Evolutionary conservation across 2,797 vertebrate species (phyloP).

Genomic region (Apogon talboti): DNA sequence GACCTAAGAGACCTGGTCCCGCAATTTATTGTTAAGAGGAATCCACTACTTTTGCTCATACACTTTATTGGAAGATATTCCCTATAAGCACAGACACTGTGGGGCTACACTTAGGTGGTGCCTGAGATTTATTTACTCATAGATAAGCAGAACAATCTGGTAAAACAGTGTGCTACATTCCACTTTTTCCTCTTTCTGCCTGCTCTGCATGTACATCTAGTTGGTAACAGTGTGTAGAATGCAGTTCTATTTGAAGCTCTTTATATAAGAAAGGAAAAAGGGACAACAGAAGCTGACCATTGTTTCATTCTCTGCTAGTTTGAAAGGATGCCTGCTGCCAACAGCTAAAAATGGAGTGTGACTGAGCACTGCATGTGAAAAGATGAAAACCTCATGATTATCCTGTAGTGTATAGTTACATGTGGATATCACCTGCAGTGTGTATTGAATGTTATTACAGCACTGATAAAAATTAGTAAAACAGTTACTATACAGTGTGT

Average conservation of each 20-base stretch:
- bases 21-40: neutral
- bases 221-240: neutral
- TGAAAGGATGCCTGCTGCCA: neutral
- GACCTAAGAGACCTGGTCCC: too few relatives aligned
- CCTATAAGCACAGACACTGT: neutral
- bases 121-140: constrained; percentile 9
- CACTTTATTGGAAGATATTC: too few relatives aligned
- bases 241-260: too few relatives aligned
- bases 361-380: too few relatives aligned
- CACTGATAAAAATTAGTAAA: too few relatives aligned
- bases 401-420: too few relatives aligned
- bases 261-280: too few relatives aligned
- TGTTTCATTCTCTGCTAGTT: neutral
- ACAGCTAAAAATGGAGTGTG: neutral
- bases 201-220: constrained; percentile 1
- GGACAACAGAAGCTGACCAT: too few relatives aligned
- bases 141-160: constrained; percentile 1
- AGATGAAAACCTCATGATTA: too few relatives aligned
- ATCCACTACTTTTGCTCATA: neutral
- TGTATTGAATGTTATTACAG: too few relatives aligned
- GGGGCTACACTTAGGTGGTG: neutral
- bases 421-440: too few relatives aligned
- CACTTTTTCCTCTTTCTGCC: neutral
- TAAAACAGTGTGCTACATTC: constrained; percentile 11
- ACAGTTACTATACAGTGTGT: too few relatives aligned